phyloP scores from a whole-genome alignment of 2,113 vertebrate species.

The Crotalus viridis region DNA sequence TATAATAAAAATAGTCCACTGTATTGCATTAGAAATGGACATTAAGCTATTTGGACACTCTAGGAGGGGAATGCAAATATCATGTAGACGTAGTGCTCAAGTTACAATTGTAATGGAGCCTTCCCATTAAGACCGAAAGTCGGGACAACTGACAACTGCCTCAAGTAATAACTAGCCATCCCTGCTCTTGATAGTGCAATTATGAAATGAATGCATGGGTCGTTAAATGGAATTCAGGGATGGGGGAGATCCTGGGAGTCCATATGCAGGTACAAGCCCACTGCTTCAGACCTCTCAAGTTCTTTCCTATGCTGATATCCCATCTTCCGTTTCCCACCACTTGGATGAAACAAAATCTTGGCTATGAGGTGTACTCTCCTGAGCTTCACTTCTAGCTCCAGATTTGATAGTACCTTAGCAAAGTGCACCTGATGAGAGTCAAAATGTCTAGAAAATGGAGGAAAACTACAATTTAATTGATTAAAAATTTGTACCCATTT shows the following conservation, averaged over 20 bases:
- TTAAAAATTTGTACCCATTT: neutral
- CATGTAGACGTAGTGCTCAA: neutral
- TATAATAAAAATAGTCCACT: neutral
- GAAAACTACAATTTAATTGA: neutral
- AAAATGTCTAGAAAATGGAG: neutral
- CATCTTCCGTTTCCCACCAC: no score
- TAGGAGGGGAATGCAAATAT: neutral
- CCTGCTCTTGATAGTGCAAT: neutral
- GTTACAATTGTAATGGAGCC: neutral
- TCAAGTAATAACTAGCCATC: neutral
- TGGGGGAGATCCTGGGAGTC: neutral
- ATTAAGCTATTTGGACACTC: neutral
- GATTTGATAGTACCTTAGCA: neutral
- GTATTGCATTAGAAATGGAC: neutral
- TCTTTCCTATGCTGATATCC: neutral
- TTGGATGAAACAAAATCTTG: neutral
- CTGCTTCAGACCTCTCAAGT: neutral
- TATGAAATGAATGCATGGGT: neutral
- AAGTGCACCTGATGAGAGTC: neutral
- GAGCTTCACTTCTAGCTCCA: neutral
- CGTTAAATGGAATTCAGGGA: neutral
- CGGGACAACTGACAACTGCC: neutral
- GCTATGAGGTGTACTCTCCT: neutral
- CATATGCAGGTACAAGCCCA: neutral
- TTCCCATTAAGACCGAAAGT: neutral